Percentiles rank a stretch among this genome's conserved stretches.
Evolutionary conservation across 1,140 invertebrate species (phyloP).

Genomic region (Popillia japonica): DNA sequence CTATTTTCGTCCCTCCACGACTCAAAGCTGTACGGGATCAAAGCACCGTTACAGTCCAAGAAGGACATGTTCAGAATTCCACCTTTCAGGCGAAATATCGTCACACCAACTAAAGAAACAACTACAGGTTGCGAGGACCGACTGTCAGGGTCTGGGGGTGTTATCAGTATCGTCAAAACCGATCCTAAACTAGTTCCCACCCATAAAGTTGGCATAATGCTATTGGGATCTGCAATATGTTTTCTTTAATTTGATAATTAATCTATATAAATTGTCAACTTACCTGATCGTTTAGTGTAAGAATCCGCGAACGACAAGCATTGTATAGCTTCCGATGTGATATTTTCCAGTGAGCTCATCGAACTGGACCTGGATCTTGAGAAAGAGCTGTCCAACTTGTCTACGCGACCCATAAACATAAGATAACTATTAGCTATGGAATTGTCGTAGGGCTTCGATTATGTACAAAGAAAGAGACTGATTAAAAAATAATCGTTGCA

Average conservation of each 20-base stretch:
- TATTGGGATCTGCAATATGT: conserved; percentile 71
- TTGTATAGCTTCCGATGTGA: conserved; percentile 93
- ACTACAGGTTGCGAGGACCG: conserved; percentile 88
- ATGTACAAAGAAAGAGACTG: conserved; percentile 46
- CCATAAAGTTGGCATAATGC: conserved; percentile 87
- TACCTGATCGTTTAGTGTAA: conserved; percentile 93
- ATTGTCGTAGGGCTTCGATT: conserved; percentile 42
- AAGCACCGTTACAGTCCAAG: conserved; percentile 90
- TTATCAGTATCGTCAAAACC: conserved; percentile 89
- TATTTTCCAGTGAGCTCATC: conserved; percentile 97
- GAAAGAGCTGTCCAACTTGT: conserved; percentile 96
- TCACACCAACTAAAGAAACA: conserved; percentile 88
- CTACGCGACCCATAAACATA: conserved; percentile 77
- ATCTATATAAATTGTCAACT: not conserved
- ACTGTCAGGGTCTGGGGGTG: conserved; percentile 81
- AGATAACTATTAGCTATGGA: conserved; percentile 50
- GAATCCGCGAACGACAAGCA: conserved; percentile 96
- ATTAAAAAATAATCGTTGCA: conserved; percentile 35
- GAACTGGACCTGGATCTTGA: conserved; percentile 95
- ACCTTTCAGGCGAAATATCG: conserved; percentile 94
- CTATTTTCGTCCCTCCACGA: conserved; percentile 86
- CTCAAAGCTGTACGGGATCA: conserved; percentile 85
- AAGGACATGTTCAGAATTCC: conserved; percentile 93
- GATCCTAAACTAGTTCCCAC: conserved; percentile 95
- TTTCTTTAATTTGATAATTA: not conserved